Conservation (phyloP, 1,140 invertebrate genomes). For the Lucilia cuprina region DNA sequence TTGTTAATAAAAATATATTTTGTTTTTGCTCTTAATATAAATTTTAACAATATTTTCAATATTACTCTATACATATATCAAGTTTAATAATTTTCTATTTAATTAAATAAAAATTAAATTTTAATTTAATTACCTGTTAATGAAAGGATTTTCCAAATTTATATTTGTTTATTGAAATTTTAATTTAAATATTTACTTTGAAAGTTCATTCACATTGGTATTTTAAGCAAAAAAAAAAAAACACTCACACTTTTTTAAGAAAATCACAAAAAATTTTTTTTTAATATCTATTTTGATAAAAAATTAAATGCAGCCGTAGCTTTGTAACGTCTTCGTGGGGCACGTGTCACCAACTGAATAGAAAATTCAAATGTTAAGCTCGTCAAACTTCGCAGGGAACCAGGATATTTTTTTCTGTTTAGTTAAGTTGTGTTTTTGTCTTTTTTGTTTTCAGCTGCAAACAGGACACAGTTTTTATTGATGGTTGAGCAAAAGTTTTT, state of each 20-base stretch:
- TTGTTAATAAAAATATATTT: no score
- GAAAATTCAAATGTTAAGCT: slow-evolving; percentile 15
- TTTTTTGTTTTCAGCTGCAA: slow-evolving; percentile 6
- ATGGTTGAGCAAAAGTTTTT: neutral
- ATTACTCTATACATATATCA: no score
- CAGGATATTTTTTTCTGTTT: slow-evolving; percentile 20
- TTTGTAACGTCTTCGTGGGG: slow-evolving; percentile 26
- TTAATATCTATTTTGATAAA: neutral
- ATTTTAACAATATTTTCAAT: no score
- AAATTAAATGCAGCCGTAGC: neutral
- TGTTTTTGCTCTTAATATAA: no score
- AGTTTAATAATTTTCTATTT: no score
- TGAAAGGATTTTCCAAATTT: no score
- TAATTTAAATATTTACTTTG: neutral
- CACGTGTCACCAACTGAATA: slow-evolving; percentile 33
- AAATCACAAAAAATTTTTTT: neutral
- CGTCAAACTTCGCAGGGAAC: slow-evolving; percentile 33
- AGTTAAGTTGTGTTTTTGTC: neutral
- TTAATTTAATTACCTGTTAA: no score
- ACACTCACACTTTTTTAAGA: neutral
- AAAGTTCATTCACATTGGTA: neutral
- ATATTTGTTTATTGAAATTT: neutral
- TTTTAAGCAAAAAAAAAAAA: neutral
- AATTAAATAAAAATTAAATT: no score
- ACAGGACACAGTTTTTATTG: slow-evolving; percentile 23